Conservation (phyloP, 2,113 vertebrate species). For the Guaruba guarouba region DNA sequence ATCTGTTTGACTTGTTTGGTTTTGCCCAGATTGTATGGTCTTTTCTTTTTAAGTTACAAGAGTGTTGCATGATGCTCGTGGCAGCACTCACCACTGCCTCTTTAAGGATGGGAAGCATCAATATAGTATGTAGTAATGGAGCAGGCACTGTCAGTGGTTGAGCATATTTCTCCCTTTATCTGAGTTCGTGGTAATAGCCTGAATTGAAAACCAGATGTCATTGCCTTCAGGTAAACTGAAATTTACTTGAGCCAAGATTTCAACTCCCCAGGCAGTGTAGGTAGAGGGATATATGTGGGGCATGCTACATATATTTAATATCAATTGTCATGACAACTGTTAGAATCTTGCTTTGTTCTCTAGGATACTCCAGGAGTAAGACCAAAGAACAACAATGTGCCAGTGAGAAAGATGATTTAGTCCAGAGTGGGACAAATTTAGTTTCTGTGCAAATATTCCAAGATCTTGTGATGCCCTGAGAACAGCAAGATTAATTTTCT, state of each 20-base stretch:
- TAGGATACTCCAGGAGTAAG: not conserved
- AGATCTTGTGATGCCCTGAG: not conserved
- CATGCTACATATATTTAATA: not conserved
- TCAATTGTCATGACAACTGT: not conserved
- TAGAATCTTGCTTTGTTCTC: not conserved
- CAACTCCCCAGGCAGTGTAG: not conserved
- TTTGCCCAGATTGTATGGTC: not conserved
- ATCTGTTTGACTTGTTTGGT: not conserved
- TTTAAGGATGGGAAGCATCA: not conserved
- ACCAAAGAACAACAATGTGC: not conserved
- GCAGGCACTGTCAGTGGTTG: not conserved
- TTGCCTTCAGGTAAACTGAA: not conserved
- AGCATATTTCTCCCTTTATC: not conserved
- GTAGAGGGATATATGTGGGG: not conserved
- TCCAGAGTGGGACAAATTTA: not conserved
- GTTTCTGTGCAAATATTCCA: not conserved
- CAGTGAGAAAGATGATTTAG: rapidly evolving
- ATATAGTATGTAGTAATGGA: not conserved
- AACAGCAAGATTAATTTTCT: not conserved
- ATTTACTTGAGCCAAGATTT: not conserved
- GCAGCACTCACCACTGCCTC: not conserved
- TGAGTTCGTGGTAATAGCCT: not conserved
- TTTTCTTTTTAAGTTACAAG: not conserved
- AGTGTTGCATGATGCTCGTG: not conserved
- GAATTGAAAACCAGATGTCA: not conserved